Base-by-base conservation (phyloP, 2,113 vertebrate genomes). In the Alligator sinensis region DNA sequence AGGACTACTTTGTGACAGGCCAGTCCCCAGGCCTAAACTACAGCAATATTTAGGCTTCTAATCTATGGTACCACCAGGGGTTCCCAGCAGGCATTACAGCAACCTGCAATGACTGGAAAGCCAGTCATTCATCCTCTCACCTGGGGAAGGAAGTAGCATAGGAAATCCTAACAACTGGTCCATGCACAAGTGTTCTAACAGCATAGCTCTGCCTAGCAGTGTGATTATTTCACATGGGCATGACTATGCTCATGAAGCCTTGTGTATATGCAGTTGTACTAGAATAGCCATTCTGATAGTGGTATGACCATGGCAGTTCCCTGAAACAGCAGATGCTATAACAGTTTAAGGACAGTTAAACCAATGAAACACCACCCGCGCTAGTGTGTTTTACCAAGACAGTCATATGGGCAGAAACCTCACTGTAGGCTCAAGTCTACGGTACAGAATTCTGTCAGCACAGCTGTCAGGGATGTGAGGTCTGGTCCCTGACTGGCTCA, bases 61-160 rank as follows among this genome's bases (percentile, higher is more conserved):
- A 68, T n/a, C 30, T 68, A 17, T 68, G 30, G 15, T 9, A 30
- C 9, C 64, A n/a, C 15, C 64, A n/a, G n/a, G 13, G 17, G 64
- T 28, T 28, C 18, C 25, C 58, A 77, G 84, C 16, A 55, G 22
- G 28, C 9, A 6, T 2, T 1, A 21, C 0, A 0, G 10, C 47
- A 8, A 47, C 47, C 47, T 47, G 47, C 47, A 47, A 9, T 47
- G 47, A 9, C 47, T 47, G 47, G 47, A 47, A 47, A 47, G 47
- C 47, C 47, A 63, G 11, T 63, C 62, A 27, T 17, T 30, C 28
- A 15, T 70, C 66, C n/a, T 70, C n/a, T 70, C 15, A 11, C 11
- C 66, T 70, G 10, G n/a, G n/a, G n/a, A 70, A 70, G 66, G 66
- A 70, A 12, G 64, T 68, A 9, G 28, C n/a, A 6, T 18, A 68